Base-by-base conservation (phyloP, 2,888 invertebrate species). In the Cylloceria caligata region DNA sequence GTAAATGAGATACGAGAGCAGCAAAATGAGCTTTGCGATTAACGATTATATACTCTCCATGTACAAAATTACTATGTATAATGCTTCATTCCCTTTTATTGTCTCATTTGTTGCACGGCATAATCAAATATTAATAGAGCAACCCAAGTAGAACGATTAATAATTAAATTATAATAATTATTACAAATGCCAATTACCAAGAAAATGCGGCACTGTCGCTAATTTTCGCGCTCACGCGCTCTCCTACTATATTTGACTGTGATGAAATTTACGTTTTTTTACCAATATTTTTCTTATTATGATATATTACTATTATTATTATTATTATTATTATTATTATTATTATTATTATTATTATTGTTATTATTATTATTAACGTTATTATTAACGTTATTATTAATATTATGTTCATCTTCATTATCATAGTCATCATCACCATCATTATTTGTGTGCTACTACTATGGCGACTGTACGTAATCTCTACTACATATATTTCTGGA, bases 221-320 rank as follows among this genome's bases (percentile, higher is more conserved):
- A 7, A 39, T 49, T 52, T 52, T 65, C 64, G 30, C n/a, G 16
- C 67, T 4, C 13, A 60, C n/a, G 27, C 45, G 42, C 60, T 57
- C 45, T 57, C 27, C 36, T 80, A 80, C 73, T 73, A 80, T 74
- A 52, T 68, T 80, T 74, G 79, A 73, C 79, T 80, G 79, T 80
- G 79, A 80, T 74, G 47, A 72, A n/a, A 67, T 60, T 62, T 72
- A 34, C 34, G 36, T 62, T 72, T 71, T 57, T 57, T 57, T 36
- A 27, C 7, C 16, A 34, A 34, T 57, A 7, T 64, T 60, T 52
- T 62, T 73, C 64, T 13, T 34, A 36, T 19, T 64, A 16, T 27
- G 24, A 42, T 57, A 42, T 21, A 52, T 68, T 68, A 19, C 11
- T 27, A 60, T 71, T 60, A 45, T 72, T 30, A 34, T 49, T 42